Evolutionary conservation across 2,113 vertebrate species (phyloP).

Genomic region (Heptranchias perlo): DNA sequence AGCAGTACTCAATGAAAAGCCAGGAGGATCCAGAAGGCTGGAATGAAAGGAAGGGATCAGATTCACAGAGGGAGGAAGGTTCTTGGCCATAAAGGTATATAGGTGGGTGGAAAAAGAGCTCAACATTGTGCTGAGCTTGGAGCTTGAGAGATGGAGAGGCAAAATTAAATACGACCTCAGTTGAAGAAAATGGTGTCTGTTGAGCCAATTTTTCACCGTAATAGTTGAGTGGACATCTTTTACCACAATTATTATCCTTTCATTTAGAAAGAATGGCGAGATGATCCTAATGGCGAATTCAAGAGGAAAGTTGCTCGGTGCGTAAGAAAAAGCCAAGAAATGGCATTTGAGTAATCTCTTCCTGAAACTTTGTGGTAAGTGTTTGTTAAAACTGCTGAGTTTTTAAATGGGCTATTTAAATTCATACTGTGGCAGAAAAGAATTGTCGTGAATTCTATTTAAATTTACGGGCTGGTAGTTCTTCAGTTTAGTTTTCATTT

Average conservation of each 20-base stretch:
- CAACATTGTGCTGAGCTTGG: not conserved
- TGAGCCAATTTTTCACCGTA: not conserved
- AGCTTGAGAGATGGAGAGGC: not conserved
- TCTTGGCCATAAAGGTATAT: not conserved
- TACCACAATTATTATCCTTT: not conserved
- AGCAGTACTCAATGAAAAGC: not conserved
- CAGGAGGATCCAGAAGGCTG: not conserved
- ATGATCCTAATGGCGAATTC: slow-evolving; percentile 65
- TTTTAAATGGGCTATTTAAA: not conserved
- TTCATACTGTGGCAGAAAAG: not conserved
- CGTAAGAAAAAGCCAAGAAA: slow-evolving; percentile 68
- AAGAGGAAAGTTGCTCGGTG: slow-evolving; percentile 68
- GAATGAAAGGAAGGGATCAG: not conserved
- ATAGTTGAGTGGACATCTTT: not conserved
- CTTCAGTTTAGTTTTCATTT: not conserved
- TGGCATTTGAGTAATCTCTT: slow-evolving; percentile 59
- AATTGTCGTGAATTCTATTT: not conserved
- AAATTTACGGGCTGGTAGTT: not conserved
- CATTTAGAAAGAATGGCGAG: slow-evolving; percentile 67
- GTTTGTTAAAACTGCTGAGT: not conserved
- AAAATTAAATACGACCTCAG: not conserved
- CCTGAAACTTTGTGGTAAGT: slow-evolving; percentile 3
- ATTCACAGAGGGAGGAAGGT: not conserved
- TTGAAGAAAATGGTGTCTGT: not conserved
- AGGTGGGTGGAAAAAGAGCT: not conserved